Conservation (phyloP, 2,888 invertebrate genomes). For the Trilocha varians region DNA sequence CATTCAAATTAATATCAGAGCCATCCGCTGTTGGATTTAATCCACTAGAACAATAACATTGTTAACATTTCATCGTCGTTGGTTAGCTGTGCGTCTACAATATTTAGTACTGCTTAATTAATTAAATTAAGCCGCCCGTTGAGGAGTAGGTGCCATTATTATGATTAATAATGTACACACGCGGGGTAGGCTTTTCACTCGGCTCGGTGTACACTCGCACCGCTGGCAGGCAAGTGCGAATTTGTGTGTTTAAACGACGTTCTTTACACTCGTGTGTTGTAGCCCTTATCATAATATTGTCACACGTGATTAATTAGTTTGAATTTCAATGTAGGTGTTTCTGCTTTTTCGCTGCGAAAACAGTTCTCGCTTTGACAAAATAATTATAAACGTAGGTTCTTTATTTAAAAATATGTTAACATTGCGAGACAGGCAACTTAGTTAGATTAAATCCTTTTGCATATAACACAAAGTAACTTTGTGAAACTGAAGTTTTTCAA, state of each 20-base stretch:
- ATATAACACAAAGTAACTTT: too few relatives aligned
- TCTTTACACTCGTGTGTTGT: not conserved
- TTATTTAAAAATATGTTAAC: too few relatives aligned
- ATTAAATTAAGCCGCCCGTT: conserved; percentile 51
- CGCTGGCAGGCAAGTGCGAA: not conserved
- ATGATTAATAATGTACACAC: conserved; percentile 50
- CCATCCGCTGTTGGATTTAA: conserved; percentile 51
- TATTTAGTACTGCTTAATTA: conserved; percentile 60
- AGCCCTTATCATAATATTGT: not conserved
- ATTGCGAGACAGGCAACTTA: too few relatives aligned
- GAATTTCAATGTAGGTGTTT: conserved; percentile 8
- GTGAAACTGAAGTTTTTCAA: not conserved
- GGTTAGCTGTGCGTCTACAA: conserved; percentile 47
- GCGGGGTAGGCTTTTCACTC: conserved; percentile 8
- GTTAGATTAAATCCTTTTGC: too few relatives aligned
- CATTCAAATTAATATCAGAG: conserved; percentile 58
- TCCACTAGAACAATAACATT: conserved; percentile 61
- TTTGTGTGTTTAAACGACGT: not conserved
- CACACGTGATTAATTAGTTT: conserved; percentile 5
- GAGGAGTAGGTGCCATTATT: conserved; percentile 49
- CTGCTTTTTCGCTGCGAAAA: too few relatives aligned
- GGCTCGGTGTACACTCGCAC: not conserved
- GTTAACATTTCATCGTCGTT: conserved; percentile 60
- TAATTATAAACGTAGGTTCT: too few relatives aligned
- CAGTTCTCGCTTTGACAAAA: too few relatives aligned